A percentile compares a stretch with the other conserved stretches of the same genome.
These are phyloP conservation scores for Leptinotarsa undecemlineata DNA, from an alignment of 1,140 invertebrate genomes.

Conservation along the genomic window DNA sequence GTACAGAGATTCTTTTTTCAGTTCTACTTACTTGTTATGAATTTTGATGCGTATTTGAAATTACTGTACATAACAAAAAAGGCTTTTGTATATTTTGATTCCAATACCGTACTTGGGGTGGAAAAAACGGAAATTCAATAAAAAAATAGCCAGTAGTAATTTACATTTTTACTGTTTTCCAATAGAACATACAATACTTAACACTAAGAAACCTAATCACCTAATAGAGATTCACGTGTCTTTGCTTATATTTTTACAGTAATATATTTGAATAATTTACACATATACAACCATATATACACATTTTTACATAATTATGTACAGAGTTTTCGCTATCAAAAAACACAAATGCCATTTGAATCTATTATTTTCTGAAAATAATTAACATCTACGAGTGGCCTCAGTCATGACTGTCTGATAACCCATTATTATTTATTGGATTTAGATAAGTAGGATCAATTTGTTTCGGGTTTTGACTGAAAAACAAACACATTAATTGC, in stretches of 20 bases:
- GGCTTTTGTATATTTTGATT: too few species aligned
- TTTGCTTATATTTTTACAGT: neutral
- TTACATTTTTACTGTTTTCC: too few species aligned
- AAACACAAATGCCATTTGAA: neutral
- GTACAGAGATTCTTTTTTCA: too few species aligned
- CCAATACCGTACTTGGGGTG: too few species aligned
- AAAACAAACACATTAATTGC: slow-evolving; percentile 28
- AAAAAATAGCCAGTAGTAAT: too few species aligned
- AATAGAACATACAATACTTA: neutral
- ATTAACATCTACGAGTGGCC: neutral
- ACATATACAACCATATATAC: slow-evolving; percentile 3
- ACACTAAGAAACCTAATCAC: neutral
- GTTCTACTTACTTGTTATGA: too few species aligned
- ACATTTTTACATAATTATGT: neutral
- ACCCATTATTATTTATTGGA: slow-evolving; percentile 25
- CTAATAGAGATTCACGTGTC: neutral
- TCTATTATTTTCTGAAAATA: neutral
- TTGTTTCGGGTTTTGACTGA: slow-evolving; percentile 1
- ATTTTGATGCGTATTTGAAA: too few species aligned
- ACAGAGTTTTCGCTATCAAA: neutral
- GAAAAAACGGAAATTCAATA: too few species aligned
- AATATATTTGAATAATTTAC: neutral
- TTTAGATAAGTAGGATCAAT: slow-evolving; percentile 25
- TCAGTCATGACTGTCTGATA: slow-evolving; percentile 17
- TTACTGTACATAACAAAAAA: too few species aligned